phyloP scores from a whole-genome alignment of 37 sponge, comb jelly and placozoan genomes.

The Petrosia ficiformis region DNA sequence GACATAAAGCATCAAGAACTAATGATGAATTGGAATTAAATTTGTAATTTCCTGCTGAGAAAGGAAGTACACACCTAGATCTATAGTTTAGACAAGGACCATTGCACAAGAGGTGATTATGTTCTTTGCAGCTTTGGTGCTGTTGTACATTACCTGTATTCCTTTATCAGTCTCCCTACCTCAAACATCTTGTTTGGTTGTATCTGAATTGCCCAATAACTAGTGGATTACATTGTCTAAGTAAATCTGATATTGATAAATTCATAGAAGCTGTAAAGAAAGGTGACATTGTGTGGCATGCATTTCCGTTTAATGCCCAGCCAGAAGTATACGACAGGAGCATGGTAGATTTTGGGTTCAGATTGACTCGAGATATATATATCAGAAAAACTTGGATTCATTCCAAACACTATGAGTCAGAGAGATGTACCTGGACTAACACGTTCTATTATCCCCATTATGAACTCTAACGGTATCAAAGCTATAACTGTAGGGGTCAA shows the following conservation, averaged over 20 bases:
- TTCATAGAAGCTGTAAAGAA: constrained; percentile 39
- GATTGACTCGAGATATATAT: constrained; percentile 50
- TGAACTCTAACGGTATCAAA: constrained; percentile 45
- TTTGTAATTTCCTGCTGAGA: too few species aligned
- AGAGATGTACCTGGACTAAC: constrained; percentile 78
- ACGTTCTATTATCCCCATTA: constrained; percentile 52
- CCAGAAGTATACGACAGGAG: constrained; percentile 50
- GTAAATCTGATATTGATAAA: not conserved
- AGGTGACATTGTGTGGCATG: constrained; percentile 76
- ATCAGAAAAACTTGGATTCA: constrained; percentile 25
- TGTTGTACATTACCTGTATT: too few species aligned
- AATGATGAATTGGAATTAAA: too few species aligned
- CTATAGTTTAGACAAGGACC: too few species aligned
- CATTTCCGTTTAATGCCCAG: constrained; percentile 71
- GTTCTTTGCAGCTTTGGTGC: too few species aligned
- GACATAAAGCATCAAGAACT: too few species aligned
- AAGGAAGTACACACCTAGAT: too few species aligned
- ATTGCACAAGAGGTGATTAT: too few species aligned
- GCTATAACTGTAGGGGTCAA: constrained; percentile 81
- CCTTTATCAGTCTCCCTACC: too few species aligned
- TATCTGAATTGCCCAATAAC: constrained; percentile 57
- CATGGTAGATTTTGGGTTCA: constrained; percentile 51
- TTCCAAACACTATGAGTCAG: constrained; percentile 70
- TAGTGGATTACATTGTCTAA: constrained; percentile 60
- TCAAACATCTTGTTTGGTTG: constrained; percentile 62